A percentile compares a stretch with the other conserved stretches of the same genome.
Evolutionary conservation across 2,888 invertebrate species (phyloP).

Genomic region (Campoletis raptor): DNA sequence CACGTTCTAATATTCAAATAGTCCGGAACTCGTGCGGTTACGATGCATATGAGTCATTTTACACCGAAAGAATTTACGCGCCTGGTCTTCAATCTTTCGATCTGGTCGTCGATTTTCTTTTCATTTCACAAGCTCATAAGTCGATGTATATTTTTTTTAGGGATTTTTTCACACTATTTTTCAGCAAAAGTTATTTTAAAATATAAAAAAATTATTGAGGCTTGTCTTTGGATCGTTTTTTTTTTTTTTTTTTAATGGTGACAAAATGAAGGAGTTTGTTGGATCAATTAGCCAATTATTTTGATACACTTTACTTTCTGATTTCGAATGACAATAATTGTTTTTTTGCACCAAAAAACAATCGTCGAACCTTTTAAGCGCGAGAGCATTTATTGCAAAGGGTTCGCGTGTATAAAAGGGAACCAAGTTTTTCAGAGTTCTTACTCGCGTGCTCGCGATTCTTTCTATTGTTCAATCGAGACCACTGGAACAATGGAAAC

Average conservation of each 20-base stretch:
- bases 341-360: background rate
- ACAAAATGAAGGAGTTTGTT: background rate
- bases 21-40: background rate
- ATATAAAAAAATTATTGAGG: no score
- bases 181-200: no score
- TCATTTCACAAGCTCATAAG: background rate
- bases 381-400: constrained; percentile 4
- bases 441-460: constrained; percentile 66
- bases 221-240: no score
- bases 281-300: background rate
- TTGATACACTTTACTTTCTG: background rate
- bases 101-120: background rate
- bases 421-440: constrained; percentile 47
- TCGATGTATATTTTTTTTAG: background rate
- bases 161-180: no score
- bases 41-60: background rate
- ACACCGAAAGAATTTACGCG: background rate
- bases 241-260: no score
- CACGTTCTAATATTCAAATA: constrained; percentile 37
- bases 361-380: constrained; percentile 53
- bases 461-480: constrained; percentile 65
- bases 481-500: constrained; percentile 72
- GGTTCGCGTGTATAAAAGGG: constrained; percentile 12
- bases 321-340: background rate
- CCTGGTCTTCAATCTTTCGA: background rate